Evolutionary conservation across 2,113 vertebrate genomes (phyloP).

Genomic region (Grantiella picta): DNA sequence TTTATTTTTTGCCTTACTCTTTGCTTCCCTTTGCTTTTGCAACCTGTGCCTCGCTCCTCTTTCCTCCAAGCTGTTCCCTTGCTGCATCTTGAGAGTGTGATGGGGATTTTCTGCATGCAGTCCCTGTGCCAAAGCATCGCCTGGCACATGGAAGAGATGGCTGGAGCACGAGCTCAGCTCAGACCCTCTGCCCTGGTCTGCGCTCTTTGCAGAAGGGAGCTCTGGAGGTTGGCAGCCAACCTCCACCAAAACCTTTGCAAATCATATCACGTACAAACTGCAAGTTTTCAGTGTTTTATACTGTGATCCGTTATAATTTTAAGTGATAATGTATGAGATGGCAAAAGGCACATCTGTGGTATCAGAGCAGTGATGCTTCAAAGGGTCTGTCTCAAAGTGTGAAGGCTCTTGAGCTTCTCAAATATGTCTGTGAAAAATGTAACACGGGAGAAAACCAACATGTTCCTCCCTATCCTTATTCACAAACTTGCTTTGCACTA

Average conservation of each 20-base stretch:
- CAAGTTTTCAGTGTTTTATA: conserved; percentile 48
- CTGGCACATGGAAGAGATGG: not conserved
- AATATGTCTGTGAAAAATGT: conserved; percentile 56
- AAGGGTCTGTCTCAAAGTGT: conserved; percentile 63
- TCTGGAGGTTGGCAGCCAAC: conserved; percentile 24
- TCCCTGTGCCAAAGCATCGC: not conserved
- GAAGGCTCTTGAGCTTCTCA: conserved; percentile 64
- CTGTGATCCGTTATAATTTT: conserved; percentile 54
- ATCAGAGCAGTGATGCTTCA: conserved; percentile 61
- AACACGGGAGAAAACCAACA: conserved; percentile 42
- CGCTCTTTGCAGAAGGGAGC: not conserved
- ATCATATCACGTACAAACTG: conserved; percentile 50
- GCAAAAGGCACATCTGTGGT: conserved; percentile 65
- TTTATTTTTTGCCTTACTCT: not conserved
- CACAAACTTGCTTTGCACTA: conserved; percentile 48
- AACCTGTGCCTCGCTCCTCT: not conserved
- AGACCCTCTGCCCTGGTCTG: not conserved
- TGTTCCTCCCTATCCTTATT: conserved; percentile 55
- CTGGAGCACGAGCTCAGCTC: not conserved
- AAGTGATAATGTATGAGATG: conserved; percentile 67
- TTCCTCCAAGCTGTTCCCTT: not conserved
- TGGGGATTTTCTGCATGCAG: not conserved
- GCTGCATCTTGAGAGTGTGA: fast-evolving
- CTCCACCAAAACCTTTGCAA: conserved; percentile 42
- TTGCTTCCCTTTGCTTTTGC: not conserved